phyloP scores from a whole-genome alignment of 2,888 invertebrate species.

The Ceramica pisi region DNA sequence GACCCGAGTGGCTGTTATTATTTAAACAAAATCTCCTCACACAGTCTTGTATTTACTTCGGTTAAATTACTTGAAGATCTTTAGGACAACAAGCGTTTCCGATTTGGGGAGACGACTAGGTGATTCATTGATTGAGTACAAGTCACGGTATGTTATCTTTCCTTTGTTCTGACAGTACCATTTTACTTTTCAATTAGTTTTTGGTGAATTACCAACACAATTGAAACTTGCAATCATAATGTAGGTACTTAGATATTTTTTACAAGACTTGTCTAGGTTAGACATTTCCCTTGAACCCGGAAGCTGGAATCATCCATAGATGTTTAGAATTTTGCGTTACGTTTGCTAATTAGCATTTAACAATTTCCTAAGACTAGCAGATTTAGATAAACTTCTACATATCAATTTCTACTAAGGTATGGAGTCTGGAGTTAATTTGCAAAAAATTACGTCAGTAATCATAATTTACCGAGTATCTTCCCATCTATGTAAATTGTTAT shows the following conservation, averaged over 20 bases:
- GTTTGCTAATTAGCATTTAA: neutral
- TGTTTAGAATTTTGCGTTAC: too few relatives aligned
- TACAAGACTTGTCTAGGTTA: neutral
- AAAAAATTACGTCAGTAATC: too few relatives aligned
- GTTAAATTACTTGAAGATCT: neutral
- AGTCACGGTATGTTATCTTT: neutral
- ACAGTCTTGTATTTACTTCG: neutral
- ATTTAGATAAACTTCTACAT: neutral
- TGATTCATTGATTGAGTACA: neutral
- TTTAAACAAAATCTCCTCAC: too few relatives aligned
- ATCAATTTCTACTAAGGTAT: neutral
- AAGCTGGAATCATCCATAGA: neutral
- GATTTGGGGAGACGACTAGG: neutral
- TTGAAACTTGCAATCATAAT: neutral
- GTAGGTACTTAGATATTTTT: neutral
- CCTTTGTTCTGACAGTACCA: neutral
- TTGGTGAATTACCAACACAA: neutral
- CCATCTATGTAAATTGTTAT: too few relatives aligned
- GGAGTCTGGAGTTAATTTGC: too few relatives aligned
- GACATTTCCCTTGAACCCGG: neutral
- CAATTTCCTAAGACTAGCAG: neutral
- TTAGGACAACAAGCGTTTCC: neutral
- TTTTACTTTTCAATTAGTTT: slow-evolving; percentile 1
- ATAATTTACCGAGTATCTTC: too few relatives aligned
- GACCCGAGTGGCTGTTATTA: too few relatives aligned